Percentiles rank a stretch among this genome's conserved stretches.
phyloP scores from a whole-genome alignment of 2,113 vertebrate genomes.

The Nibea coibor region DNA sequence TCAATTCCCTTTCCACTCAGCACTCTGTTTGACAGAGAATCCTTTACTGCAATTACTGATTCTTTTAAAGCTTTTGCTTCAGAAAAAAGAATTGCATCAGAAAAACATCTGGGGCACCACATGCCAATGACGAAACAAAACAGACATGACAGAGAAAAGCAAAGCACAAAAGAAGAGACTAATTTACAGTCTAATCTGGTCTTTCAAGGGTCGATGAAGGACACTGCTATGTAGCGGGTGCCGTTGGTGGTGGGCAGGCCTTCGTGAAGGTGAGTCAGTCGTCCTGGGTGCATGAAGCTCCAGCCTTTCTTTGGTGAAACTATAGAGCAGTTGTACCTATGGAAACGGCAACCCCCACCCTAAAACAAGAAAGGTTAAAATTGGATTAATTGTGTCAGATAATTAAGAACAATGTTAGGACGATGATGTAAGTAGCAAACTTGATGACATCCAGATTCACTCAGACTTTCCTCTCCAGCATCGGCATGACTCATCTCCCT shows the following conservation, averaged over 20 bases:
- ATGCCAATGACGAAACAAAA: slow-evolving; percentile 19
- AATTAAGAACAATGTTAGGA: not conserved
- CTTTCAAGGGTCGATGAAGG: slow-evolving; percentile 94
- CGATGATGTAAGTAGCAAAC: not conserved
- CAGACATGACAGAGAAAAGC: slow-evolving; percentile 17
- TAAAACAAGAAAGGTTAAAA: slow-evolving; percentile 49
- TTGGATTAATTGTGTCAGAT: not conserved
- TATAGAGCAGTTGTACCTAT: slow-evolving; percentile 96
- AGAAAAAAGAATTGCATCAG: slow-evolving; percentile 30
- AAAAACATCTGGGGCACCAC: slow-evolving; percentile 35
- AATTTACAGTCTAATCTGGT: not conserved
- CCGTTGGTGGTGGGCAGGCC: slow-evolving; percentile 96
- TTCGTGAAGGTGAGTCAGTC: slow-evolving; percentile 97
- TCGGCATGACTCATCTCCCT: not conserved
- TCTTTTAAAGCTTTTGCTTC: slow-evolving; percentile 64
- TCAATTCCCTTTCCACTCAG: slow-evolving; percentile 25
- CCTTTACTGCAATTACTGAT: slow-evolving; percentile 30
- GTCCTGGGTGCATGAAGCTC: slow-evolving; percentile 99
- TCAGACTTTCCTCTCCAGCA: not conserved
- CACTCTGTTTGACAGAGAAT: slow-evolving; percentile 81
- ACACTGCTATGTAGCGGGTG: slow-evolving; percentile 97
- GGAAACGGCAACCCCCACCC: slow-evolving; percentile 97
- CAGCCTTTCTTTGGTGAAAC: slow-evolving; percentile 96
- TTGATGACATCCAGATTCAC: not conserved
- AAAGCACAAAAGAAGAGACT: slow-evolving; percentile 26